Base-by-base conservation (phyloP, 1,140 invertebrate species). In the Helicoverpa zea region DNA sequence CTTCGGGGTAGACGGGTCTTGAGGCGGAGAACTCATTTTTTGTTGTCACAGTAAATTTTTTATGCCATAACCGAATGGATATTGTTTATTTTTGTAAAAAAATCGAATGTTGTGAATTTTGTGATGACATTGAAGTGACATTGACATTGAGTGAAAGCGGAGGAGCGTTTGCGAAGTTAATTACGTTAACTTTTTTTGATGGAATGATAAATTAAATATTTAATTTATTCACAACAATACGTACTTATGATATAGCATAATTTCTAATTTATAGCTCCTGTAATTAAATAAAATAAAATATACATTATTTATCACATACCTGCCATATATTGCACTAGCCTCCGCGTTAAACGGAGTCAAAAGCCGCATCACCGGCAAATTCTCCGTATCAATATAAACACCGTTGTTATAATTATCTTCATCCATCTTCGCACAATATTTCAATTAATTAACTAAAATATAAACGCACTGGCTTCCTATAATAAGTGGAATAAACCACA, bases 301-400 rank as follows among this genome's bases (percentile, higher is more conserved):
- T 51, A 7, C 9, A 12, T 16, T 7, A 52, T 51, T 29, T 10
- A 23, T 11, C 12, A 91, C 92, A 94, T 80, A 95, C 94, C 91
- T 92, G 61, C 94, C 94, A 87, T 84, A 95, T 30, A 90, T 89
- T 70, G 89, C 92, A 73, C 89, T 89, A 89, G 94, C 90, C 73
- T 84, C 63, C 12, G 88, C 88, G 91, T 92, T 91, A 73, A 89
- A 86, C 7, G 94, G 94, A 12, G 92, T 92, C 13, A 90, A 87
- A 11, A 95, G 91, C 30, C 88, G 83, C 94, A 95, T 94, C 7
- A 95, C 93, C 56, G 93, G 93, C 30, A 92, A 86, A 84, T 88
- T 92, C 79, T 89, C 87, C 10, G 89, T 94, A 79, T 95, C 93
- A 3, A 95, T 82, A 23, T n/a, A 68, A 66, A 51, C 13, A 14